A percentile compares a stretch with the other conserved stretches of the same genome.
phyloP scores from a whole-genome alignment of 2,888 invertebrate genomes.

The Agrilus mali region DNA sequence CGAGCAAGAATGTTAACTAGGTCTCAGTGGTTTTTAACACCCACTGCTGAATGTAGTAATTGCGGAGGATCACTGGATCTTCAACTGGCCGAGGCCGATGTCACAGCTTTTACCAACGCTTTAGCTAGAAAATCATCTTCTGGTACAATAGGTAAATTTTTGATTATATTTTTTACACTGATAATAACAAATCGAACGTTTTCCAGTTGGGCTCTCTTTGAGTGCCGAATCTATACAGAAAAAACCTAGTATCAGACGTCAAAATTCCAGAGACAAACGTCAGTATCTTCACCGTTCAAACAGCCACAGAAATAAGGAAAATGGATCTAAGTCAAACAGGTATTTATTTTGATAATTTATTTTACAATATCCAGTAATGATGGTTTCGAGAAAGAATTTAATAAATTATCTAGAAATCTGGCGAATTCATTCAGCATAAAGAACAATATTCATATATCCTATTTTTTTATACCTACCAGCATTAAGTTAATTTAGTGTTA shows the following conservation, averaged over 20 bases:
- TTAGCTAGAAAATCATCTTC: constrained; percentile 40
- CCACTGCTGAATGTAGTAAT: constrained; percentile 39
- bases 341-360: constrained; percentile 9
- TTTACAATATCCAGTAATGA: not conserved
- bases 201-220: constrained; percentile 42
- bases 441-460: no score
- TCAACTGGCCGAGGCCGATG: constrained; percentile 32
- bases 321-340: constrained; percentile 36
- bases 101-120: constrained; percentile 30
- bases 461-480: no score
- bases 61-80: constrained; percentile 35
- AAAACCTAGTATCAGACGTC: constrained; percentile 42
- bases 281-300: constrained; percentile 41
- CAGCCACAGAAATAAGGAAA: constrained; percentile 44
- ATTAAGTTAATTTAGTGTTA: not conserved
- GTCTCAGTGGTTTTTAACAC: constrained; percentile 92
- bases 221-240: constrained; percentile 52
- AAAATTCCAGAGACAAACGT: constrained; percentile 41
- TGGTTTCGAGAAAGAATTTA: no score
- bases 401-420: no score
- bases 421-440: no score
- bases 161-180: not conserved
- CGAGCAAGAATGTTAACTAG: constrained; percentile 92
- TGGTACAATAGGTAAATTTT: constrained; percentile 40
- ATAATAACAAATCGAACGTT: no score